These are phyloP conservation scores for Epinotia demarniana DNA, from an alignment of 2,888 invertebrate species.

Conservation along the genomic window DNA sequence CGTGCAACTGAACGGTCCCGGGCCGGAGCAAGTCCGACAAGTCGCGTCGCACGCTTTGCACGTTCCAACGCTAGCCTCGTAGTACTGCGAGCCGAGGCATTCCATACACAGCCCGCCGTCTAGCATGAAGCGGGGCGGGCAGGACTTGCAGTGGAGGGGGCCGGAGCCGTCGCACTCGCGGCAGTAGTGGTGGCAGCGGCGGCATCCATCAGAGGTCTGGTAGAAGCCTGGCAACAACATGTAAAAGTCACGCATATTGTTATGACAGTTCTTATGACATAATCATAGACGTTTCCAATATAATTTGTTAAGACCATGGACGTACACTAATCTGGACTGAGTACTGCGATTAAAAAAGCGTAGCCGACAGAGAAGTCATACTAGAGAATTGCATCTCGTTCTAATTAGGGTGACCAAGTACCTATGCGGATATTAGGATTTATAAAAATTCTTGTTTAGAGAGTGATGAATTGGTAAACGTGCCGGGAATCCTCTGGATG, in stretches of 20 bases:
- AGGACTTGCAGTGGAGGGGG: conserved; percentile 89
- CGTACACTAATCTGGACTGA: no score
- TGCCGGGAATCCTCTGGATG: no score
- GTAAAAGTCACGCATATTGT: neutral
- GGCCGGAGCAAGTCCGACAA: conserved; percentile 87
- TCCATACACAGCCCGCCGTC: conserved; percentile 91
- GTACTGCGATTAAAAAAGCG: no score
- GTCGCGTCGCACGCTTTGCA: conserved; percentile 88
- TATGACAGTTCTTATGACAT: no score
- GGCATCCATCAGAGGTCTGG: conserved; percentile 92
- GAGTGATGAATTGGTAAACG: no score
- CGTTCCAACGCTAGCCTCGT: conserved; percentile 87
- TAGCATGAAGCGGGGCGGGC: conserved; percentile 89
- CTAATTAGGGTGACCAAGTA: no score
- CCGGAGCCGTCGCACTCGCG: conserved; percentile 93
- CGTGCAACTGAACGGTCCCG: conserved; percentile 88
- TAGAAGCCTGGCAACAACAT: conserved; percentile 87
- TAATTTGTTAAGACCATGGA: no score
- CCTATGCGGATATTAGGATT: no score
- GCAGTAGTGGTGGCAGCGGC: conserved; percentile 95
- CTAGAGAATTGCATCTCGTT: no score
- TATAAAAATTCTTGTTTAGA: no score
- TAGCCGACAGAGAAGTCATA: no score
- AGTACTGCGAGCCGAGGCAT: conserved; percentile 89
- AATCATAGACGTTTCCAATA: no score